Evolutionary conservation across 2,888 invertebrate species (phyloP), one percentile per base, ranked within the genome.

Genomic region (Agrypnus murinus): DNA sequence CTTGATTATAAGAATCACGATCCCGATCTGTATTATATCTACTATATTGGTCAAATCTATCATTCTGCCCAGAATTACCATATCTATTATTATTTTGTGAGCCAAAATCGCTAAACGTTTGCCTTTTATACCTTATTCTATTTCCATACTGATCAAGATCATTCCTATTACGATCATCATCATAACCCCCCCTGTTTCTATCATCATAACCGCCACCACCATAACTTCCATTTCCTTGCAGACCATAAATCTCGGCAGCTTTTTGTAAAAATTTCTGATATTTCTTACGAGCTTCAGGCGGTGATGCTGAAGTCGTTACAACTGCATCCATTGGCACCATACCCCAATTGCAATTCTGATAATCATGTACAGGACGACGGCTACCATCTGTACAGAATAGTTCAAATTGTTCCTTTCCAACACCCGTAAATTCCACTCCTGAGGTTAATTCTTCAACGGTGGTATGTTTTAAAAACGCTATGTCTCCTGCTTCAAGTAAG

Each of bases 401-500:
- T 83, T 96, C 94, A 81, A 95, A 96, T 14, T 90, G 87, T 38
- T 93, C 90, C 40, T 90, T 89, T 0, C 88, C 88, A 1, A 93
- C 84, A 7, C 89, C 90, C 79, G 91, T 86, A 71, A 89, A 90
- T 81, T 91, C 89, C 31, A 84, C 84, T 67, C 88, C 88, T 4
- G 86, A 83, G 3, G 92, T 85, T 83, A 95, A 90, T 83, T 95
- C 93, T 36, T 88, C 86, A 15, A 96, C 91, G 0, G 95, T 95
- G 0, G 93, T 93, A 81, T 97, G 95, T 53, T 94, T 90, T 0
- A 98, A 87, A 83, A 98, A 98, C 0, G 98, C 98, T 14, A 98
- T 90, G 57, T 98, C 96, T 1, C 97, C 98, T 10, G 88, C 89
- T 77, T 94, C 92, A 0, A 94, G 86, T 2, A 98, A 87, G 84